Evolutionary conservation across 2,888 invertebrate species (phyloP), one percentile per base, ranked within the genome.

Genomic region (Noctua fimbriata): DNA sequence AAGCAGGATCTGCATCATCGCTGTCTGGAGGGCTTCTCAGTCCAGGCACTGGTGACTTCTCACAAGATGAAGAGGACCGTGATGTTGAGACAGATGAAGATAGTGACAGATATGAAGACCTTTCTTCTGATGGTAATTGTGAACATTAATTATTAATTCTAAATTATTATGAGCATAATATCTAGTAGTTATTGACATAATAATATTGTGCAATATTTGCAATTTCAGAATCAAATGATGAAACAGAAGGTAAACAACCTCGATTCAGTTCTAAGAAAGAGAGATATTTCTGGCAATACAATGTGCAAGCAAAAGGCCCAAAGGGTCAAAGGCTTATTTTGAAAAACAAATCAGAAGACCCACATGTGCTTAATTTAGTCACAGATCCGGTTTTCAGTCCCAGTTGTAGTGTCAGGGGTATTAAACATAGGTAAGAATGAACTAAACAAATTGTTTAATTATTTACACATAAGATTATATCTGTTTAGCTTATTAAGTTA

Each of bases 381-480:
- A 99, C 99, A 72, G 99, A 99, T 97, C 99, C 99, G 1, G 99
- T 99, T 49, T 99, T 99, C 94, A 99, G 99, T 94, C 98, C 99
- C 7, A 98, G 98, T 92, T 99, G 99, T 95, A 98, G 98, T 84
- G 98, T 99, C 9, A 97, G 99, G 93, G 99, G 99, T 90, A 98
- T 99, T 81, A 99, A 98, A 94, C 98, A 98, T 94, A 99, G 98
- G 98, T 98, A 93, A 94, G 60, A 76, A 81, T 14, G 2, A 52
- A 6, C 10, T 36, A 66, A 41, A 69, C 2, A 0, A 41, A 63
- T 70, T 63, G 21, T 44, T 52, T 24, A 16, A n/a, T 16, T 44
- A 44, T 44, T 44, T 10, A 28, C 18, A 44, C 4, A 67, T n/a
- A 32, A 28, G 2, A 28, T 16, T 63, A 63, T 9, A 24, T 12